Percentiles rank a stretch among this genome's conserved stretches.
phyloP scores from a whole-genome alignment of 2,797 vertebrate species.

The Acanthornis magna region DNA sequence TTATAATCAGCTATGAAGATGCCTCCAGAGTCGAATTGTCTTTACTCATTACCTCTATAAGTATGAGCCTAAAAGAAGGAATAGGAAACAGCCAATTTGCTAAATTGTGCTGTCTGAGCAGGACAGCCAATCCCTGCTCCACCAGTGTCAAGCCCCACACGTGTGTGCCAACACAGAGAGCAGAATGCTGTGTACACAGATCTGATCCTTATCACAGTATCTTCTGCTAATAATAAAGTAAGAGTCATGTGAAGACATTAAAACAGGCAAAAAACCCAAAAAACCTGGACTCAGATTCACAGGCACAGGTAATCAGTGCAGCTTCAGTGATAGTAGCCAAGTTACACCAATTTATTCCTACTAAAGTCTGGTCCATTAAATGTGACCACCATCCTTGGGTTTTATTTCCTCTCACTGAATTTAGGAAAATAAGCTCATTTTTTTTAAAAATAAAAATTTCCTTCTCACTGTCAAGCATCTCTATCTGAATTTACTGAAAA shows the following conservation, averaged over 20 bases:
- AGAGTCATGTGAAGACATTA: not conserved
- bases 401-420: not conserved
- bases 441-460: not conserved
- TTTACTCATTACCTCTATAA: not conserved
- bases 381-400: not conserved
- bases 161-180: not conserved
- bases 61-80: not conserved
- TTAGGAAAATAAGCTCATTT: not conserved
- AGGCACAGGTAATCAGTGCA: not conserved
- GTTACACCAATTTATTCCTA: not conserved
- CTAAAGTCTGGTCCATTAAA: not conserved
- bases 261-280: not conserved
- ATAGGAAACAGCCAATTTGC: not conserved
- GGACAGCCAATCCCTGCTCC: not conserved
- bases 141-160: not conserved
- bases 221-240: not conserved
- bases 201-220: not conserved
- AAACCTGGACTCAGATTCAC: not conserved
- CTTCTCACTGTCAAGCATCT: not conserved
- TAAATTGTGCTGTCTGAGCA: not conserved
- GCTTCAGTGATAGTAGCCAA: not conserved
- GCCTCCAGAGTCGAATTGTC: not conserved
- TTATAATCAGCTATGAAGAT: not conserved
- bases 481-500: not conserved
- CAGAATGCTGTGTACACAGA: not conserved